Percentiles rank a stretch among this genome's conserved stretches.
Evolutionary conservation across 2,113 vertebrate species (phyloP).

Genomic region (Ardeotis arabs): DNA sequence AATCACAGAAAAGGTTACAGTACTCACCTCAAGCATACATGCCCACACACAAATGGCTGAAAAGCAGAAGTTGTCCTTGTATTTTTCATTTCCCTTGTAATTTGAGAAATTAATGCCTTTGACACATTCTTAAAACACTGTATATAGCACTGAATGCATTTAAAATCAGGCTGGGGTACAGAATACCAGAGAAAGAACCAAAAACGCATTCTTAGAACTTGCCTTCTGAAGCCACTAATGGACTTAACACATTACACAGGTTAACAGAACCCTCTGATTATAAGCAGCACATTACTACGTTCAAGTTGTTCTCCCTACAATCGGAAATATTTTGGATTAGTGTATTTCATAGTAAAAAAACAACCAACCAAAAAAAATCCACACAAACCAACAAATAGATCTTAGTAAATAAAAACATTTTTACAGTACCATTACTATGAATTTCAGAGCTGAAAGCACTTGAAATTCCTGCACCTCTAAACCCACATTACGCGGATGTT

Average conservation of each 20-base stretch:
- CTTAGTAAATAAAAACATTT: neutral
- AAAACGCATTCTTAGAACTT: neutral
- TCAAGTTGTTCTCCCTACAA: neutral
- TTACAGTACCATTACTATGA: neutral
- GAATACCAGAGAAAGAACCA: neutral
- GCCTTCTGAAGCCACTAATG: neutral
- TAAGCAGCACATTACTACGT: neutral
- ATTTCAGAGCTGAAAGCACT: neutral
- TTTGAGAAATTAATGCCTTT: neutral
- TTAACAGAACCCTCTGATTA: neutral
- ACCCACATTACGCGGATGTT: fast-evolving
- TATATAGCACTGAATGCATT: neutral
- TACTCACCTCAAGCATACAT: neutral
- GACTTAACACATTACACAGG: neutral
- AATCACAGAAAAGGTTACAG: neutral
- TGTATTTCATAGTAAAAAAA: neutral
- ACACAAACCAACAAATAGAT: neutral
- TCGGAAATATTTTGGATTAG: neutral
- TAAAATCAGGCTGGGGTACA: neutral
- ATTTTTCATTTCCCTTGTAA: neutral
- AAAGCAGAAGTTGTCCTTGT: neutral
- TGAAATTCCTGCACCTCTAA: neutral
- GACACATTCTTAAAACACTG: neutral
- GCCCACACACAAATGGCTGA: neutral
- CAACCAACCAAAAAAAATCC: neutral